Evolutionary conservation across 2,797 vertebrate genomes (phyloP), one percentile per base, ranked within the genome.

Genomic region (Ceyx erithaca): DNA sequence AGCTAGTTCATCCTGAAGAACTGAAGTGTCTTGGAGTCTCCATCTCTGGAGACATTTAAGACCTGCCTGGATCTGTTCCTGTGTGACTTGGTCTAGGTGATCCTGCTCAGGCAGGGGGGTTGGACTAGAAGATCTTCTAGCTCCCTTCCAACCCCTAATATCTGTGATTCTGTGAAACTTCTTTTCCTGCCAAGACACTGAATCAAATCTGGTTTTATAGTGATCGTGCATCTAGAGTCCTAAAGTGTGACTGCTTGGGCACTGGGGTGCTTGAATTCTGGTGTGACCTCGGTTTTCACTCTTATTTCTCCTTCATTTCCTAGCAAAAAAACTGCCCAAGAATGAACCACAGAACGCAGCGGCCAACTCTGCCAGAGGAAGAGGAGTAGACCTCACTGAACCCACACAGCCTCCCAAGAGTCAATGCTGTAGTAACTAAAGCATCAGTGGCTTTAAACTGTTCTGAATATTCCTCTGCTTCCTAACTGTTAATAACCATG

Each of bases 321-420:
- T 96, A 99, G 99, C 99, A 96, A 99, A 99, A 98, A 99, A 99
- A 90, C 97, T 99, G 92, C 99, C 99, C 73, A 99, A 99, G 98
- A 99, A 98, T 58, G 99, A 99, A 97, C 98, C 99, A 93, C 99
- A 99, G 93, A 98, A 98, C 46, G 92, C 98, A 68, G 98, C 98
- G 89, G 94, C 98, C 75, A 98, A 92, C 96, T 98, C 98, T 72
- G 97, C 98, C 69, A 98, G 99, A 97, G 99, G 98, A 98, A 98
- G 98, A 97, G 99, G 99, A 58, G 99, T 99, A 97, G 99, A 99
- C 97, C 99, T 99, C 97, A 99, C 99, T 51, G 99, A 99, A 97
- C 98, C 99, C 55, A 98, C 98, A 80, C 99, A 99, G 96, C 98
- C 98, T 96, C 96, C 98, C 97, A 99, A 98, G 98, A 98, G 98